Base-by-base conservation (phyloP, 2,888 invertebrate species). In the Linyphia triangularis region DNA sequence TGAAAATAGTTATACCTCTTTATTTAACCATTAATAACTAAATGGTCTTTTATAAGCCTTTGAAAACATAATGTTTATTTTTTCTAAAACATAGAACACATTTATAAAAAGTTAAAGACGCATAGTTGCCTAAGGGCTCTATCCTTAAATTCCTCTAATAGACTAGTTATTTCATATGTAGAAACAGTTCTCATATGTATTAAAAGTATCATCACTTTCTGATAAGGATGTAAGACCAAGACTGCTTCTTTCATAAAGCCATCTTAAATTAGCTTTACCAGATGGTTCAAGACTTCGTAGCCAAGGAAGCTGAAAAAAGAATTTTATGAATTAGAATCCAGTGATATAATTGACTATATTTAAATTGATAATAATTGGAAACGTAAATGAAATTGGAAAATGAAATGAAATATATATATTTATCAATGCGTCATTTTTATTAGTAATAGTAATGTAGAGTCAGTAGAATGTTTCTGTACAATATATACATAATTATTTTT, bases 181-280 rank as follows among this genome's bases (percentile, higher is more conserved):
- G 91, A 95, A 94, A 92, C 95, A 95, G 92, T 95, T 95, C 91
- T 95, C 95, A 91, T 95, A 95, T 90, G 95, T 94, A 63, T 95
- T 94, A 91, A 95, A 95, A 6, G 94, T 63, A 70, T 82, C 83
- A 43, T 88, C 88, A 77, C 28, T 77, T 77, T 88, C 82, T 51
- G 83, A 61, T 28, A 88, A 43, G 33, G 88, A 82, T 30, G 82
- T 81, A 26, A 88, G 81, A 26, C 73, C 67, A 10, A 84, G 22
- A 89, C 67, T 84, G 72, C 40, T 73, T 22, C 67, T 72, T 59
- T 78, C 83, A 70, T 73, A 84, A 19, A 79, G 82, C 88, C 88
- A 88, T 40, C 69, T 70, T 24, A 82, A 61, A 43, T 77, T 88
- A n/a, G 67, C 63, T 43, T 85, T 85, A 24, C 85, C 88, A 69